A percentile compares a stretch with the other conserved stretches of the same genome.
Conservation (phyloP, 2,797 vertebrate species). For the Mus caroli region DNA sequence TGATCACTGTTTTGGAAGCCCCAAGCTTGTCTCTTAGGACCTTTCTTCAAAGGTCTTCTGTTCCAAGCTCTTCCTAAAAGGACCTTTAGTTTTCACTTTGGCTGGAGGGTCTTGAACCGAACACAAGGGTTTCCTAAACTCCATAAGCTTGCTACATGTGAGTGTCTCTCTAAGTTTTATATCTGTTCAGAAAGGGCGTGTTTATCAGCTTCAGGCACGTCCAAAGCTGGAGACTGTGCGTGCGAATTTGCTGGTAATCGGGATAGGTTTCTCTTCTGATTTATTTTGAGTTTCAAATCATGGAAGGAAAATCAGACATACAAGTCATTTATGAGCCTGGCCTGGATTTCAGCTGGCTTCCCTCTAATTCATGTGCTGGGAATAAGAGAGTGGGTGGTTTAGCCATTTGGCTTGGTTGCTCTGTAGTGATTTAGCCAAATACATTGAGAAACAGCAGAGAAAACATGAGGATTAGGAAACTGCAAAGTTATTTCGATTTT, state of each 20-base stretch:
- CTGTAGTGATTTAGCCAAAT: slow-evolving; percentile 67
- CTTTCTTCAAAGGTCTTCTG: neutral
- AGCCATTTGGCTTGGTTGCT: slow-evolving; percentile 66
- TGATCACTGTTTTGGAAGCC: neutral
- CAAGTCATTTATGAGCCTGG: slow-evolving; percentile 65
- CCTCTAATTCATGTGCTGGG: slow-evolving; percentile 72
- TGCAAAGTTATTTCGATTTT: slow-evolving; percentile 2
- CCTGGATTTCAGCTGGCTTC: slow-evolving; percentile 56
- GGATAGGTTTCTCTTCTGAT: slow-evolving; percentile 53
- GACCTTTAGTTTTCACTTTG: neutral
- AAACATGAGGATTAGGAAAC: slow-evolving; percentile 5
- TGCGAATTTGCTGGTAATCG: slow-evolving; percentile 58
- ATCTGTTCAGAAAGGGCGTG: neutral
- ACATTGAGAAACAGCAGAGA: slow-evolving; percentile 61
- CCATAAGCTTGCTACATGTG: neutral
- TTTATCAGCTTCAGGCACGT: neutral
- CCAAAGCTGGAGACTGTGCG: neutral
- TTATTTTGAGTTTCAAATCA: slow-evolving; percentile 74
- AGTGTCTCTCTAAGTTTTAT: neutral
- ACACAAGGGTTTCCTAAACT: neutral
- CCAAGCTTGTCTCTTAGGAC: neutral
- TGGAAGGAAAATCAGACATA: slow-evolving; percentile 70
- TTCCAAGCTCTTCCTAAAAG: neutral
- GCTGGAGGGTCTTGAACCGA: neutral
- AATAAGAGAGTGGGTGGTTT: slow-evolving; percentile 78